Percentiles rank a stretch among this genome's conserved stretches.
These are phyloP conservation scores for Papilio glaucus DNA, from an alignment of 1,140 invertebrate species.

Conservation along the genomic window DNA sequence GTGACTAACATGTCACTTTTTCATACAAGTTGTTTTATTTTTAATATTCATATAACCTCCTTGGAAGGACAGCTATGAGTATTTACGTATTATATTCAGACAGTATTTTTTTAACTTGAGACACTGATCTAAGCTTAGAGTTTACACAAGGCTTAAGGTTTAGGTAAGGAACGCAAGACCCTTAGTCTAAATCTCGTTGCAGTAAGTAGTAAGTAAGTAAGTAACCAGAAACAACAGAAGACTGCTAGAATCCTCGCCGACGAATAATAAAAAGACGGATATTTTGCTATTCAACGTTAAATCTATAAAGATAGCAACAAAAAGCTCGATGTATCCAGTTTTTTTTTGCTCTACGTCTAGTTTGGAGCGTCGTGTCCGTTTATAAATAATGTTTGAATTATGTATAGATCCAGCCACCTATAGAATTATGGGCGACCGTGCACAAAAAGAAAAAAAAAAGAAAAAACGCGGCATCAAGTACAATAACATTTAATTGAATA, in stretches of 20 bases:
- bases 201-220: too few relatives aligned
- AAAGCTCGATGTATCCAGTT: neutral
- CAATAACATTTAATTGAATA: slow-evolving; percentile 29
- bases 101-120: neutral
- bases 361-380: slow-evolving; percentile 24
- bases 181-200: too few relatives aligned
- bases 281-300: neutral
- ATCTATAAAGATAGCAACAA: neutral
- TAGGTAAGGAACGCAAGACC: too few relatives aligned
- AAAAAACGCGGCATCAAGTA: neutral
- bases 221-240: too few relatives aligned
- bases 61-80: neutral
- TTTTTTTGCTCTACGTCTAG: slow-evolving; percentile 11
- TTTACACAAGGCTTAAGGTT: too few relatives aligned
- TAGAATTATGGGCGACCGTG: slow-evolving; percentile 11
- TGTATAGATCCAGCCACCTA: slow-evolving; percentile 38
- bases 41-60: neutral
- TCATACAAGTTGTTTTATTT: too few relatives aligned
- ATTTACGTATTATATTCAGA: too few relatives aligned
- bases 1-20: too few relatives aligned
- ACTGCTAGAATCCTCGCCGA: too few relatives aligned
- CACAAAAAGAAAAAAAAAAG: neutral
- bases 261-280: neutral
- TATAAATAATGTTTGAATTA: slow-evolving; percentile 52
- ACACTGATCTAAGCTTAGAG: too few relatives aligned